phyloP scores from a whole-genome alignment of 2,888 invertebrate genomes.

The Rapana venosa region DNA sequence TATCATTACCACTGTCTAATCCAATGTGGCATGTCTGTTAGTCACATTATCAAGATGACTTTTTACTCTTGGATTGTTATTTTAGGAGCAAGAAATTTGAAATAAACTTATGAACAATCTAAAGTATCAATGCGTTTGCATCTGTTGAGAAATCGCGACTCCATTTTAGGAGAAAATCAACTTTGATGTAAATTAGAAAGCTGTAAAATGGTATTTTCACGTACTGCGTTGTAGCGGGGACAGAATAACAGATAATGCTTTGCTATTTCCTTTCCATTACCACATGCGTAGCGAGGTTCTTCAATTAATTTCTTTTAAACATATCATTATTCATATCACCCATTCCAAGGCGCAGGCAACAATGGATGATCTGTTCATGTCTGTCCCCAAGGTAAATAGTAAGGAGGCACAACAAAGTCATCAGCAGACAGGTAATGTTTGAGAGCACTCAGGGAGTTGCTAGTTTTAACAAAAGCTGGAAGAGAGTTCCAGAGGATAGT shows the following conservation, averaged over 20 bases:
- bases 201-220: neutral
- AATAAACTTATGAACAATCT: no score
- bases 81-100: no score
- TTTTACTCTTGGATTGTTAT: no score
- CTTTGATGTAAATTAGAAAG: no score
- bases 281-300: neutral
- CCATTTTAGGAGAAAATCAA: no score
- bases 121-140: no score
- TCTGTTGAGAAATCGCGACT: no score
- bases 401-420: neutral
- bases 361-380: neutral
- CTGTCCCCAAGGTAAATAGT: neutral
- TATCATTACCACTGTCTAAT: no score
- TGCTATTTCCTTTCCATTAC: neutral
- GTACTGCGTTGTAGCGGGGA: neutral
- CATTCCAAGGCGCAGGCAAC: neutral
- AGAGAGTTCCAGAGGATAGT: neutral
- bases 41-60: no score
- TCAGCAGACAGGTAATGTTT: neutral
- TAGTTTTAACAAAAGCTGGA: neutral
- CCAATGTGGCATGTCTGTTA: no score
- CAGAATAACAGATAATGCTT: neutral
- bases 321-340: neutral
- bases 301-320: neutral
- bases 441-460: neutral